Evolutionary conservation across 2,888 invertebrate species (phyloP).

Genomic region (Tubulanus polymorphus): DNA sequence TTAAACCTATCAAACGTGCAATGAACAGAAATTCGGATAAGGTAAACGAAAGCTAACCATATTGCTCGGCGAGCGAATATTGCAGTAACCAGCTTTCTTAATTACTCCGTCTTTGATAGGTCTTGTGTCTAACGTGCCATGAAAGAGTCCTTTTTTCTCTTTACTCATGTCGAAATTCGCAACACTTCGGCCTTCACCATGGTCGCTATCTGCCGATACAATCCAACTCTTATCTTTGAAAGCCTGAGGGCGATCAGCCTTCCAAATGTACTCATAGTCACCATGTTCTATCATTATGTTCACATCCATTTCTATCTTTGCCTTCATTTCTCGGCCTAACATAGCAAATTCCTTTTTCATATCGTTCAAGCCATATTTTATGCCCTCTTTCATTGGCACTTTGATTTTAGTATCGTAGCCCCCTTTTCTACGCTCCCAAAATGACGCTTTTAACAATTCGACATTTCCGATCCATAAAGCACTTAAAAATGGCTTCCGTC

Average conservation of each 20-base stretch:
- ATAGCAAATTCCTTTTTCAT: constrained; percentile 66
- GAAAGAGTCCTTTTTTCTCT: constrained; percentile 56
- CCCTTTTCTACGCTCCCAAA: constrained; percentile 29
- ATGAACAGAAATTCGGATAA: neutral
- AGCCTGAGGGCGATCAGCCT: constrained; percentile 63
- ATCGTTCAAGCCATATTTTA: constrained; percentile 61
- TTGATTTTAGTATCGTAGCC: constrained; percentile 25
- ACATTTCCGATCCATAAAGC: neutral
- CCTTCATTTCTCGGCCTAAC: constrained; percentile 66
- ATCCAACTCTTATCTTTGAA: constrained; percentile 59
- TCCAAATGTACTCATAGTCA: constrained; percentile 72
- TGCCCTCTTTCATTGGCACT: constrained; percentile 21
- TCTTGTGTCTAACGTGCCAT: constrained; percentile 55
- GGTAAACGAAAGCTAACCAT: constrained; percentile 25
- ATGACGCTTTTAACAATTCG: constrained; percentile 2
- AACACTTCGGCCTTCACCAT: constrained; percentile 71
- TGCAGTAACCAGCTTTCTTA: constrained; percentile 77
- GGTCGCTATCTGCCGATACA: constrained; percentile 74
- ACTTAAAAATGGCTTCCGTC: constrained; percentile 7
- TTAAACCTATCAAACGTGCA: neutral
- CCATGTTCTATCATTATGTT: constrained; percentile 52
- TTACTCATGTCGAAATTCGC: constrained; percentile 66
- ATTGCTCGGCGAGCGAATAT: constrained; percentile 65
- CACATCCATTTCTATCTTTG: constrained; percentile 64
- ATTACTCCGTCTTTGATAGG: constrained; percentile 77